Evolutionary conservation across 2,888 invertebrate species (phyloP).

Genomic region (Brachypterus glaber): DNA sequence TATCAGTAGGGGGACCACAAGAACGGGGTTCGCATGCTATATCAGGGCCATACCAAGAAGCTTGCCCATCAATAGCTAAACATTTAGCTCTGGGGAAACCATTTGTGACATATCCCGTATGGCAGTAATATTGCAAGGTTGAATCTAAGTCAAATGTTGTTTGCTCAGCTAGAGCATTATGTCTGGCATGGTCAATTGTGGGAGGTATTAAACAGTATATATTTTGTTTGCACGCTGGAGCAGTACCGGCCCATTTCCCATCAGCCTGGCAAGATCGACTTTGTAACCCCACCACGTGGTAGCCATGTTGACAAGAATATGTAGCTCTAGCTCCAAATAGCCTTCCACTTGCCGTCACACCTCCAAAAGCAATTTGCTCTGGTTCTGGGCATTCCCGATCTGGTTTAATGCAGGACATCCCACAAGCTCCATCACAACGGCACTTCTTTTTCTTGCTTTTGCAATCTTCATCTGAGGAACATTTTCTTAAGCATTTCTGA

Average conservation of each 20-base stretch:
- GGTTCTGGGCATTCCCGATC: slow-evolving; percentile 82
- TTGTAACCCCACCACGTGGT: slow-evolving; percentile 76
- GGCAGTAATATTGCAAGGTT: slow-evolving; percentile 86
- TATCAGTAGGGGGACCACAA: slow-evolving; percentile 85
- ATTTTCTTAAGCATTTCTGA: slow-evolving; percentile 84
- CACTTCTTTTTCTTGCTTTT: slow-evolving; percentile 95
- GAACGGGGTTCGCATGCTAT: slow-evolving; percentile 88
- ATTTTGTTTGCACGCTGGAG: slow-evolving; percentile 78
- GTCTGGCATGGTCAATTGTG: slow-evolving; percentile 72
- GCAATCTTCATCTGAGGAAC: slow-evolving; percentile 90
- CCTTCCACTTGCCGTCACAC: slow-evolving; percentile 64
- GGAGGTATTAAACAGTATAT: slow-evolving; percentile 82
- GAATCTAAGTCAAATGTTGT: slow-evolving; percentile 83
- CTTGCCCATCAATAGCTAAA: slow-evolving; percentile 75
- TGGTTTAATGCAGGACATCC: slow-evolving; percentile 96
- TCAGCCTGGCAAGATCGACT: slow-evolving; percentile 87
- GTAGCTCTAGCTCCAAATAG: slow-evolving; percentile 75
- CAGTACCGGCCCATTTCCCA: slow-evolving; percentile 78
- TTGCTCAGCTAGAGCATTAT: slow-evolving; percentile 82
- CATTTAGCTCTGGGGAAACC: slow-evolving; percentile 92
- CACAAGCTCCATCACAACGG: slow-evolving; percentile 92
- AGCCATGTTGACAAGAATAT: slow-evolving; percentile 82
- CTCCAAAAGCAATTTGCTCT: slow-evolving; percentile 66
- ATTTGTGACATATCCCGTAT: slow-evolving; percentile 86
- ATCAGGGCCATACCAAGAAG: slow-evolving; percentile 96